Evolutionary conservation across 2,113 vertebrate genomes (phyloP), one percentile per base, ranked within the genome.

Genomic region (Callaeas wilsoni): DNA sequence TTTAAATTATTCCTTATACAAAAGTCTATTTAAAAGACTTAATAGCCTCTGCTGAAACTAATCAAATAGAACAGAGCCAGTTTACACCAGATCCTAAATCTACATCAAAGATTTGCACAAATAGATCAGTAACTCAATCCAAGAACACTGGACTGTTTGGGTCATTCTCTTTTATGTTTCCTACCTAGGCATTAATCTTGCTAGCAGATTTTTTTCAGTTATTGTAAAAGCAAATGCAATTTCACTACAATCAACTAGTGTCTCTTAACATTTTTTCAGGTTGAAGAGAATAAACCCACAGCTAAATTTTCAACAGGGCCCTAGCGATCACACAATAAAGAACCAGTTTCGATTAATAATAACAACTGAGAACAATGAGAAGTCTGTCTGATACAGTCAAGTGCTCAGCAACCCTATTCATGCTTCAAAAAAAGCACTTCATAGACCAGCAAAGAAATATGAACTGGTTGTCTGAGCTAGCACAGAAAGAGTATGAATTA

Each of bases 301-400:
- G 52, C 33, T 73, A 73, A 81, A 47, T 76, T 80, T 74, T 91
- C 74, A 78, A 65, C 16, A 44, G 9, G 5, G 65, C 42, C 33
- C 27, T 52, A 83, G 23, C 7, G 3, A 62, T 68, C 46, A 62
- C 47, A 39, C 55, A 70, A 79, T 23, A 79, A 94, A 62, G 39
- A 92, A 83, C 7, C 33, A 78, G 30, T 83, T 94, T 74, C 74
- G 63, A 94, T 85, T 64, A 87, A 81, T 46, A 90, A 26, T 25
- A 87, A 84, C 32, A 64, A 42, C 73, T 76, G 56, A 10, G 18
- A 96, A 94, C 90, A 94, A 78, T 26, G 18, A 81, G 19, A 69
- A 84, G 83, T 27, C 65, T 96, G 79, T 90, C 47, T 93, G 80
- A 70, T 33, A 75, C 7, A 86, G 65, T 89, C 80, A 92, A 95